Conservation (phyloP, 2,113 vertebrate species). For the Tapirus terrestris region DNA sequence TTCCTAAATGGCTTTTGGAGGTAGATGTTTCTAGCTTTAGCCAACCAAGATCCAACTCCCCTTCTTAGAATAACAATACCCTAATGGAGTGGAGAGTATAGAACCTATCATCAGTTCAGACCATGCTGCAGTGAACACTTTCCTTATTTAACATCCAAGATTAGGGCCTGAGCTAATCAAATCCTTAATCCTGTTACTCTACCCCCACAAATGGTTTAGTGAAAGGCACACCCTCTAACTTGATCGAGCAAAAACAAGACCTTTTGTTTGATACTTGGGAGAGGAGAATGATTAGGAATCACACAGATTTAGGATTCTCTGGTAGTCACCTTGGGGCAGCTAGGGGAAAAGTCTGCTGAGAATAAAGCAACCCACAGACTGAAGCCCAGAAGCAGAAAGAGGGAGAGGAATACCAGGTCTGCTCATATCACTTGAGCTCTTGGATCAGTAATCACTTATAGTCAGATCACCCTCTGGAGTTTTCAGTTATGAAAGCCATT, state of each 20-base stretch:
- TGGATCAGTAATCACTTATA: neutral
- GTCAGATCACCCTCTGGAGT: neutral
- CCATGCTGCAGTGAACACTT: accelerated
- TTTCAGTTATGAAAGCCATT: neutral
- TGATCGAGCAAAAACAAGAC: neutral
- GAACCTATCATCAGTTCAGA: neutral
- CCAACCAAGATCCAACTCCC: neutral
- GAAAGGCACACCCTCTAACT: neutral
- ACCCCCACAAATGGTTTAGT: neutral
- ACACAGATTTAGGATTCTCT: neutral
- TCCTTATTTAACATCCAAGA: neutral
- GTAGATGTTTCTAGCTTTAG: neutral
- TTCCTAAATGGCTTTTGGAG: neutral
- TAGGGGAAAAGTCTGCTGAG: neutral
- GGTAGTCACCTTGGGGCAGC: neutral
- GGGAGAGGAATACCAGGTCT: neutral
- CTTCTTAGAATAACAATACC: neutral
- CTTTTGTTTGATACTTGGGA: neutral
- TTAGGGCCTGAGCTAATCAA: neutral
- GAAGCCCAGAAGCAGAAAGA: neutral
- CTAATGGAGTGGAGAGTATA: neutral
- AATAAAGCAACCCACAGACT: neutral
- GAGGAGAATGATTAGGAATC: neutral
- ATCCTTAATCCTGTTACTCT: neutral
- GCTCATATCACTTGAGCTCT: accelerated